A percentile compares a stretch with the other conserved stretches of the same genome.
Conservation (phyloP, 1,140 invertebrate species). For the Mercenaria mercenaria region DNA sequence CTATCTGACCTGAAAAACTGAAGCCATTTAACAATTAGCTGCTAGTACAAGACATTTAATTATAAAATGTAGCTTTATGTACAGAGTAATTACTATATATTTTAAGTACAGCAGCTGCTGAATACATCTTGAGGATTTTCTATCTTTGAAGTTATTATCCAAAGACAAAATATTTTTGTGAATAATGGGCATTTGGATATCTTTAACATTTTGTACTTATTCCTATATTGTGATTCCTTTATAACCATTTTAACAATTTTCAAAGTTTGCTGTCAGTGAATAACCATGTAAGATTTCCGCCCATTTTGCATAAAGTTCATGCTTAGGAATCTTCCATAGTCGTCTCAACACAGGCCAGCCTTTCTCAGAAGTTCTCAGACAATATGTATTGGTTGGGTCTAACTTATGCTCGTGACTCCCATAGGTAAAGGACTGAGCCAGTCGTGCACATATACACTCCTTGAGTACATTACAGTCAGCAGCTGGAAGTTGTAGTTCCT, state of each 20-base stretch:
- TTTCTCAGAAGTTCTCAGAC: constrained; percentile 47
- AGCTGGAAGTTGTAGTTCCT: constrained; percentile 87
- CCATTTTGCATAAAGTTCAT: constrained; percentile 58
- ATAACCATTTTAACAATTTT: not conserved
- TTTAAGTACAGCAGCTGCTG: too few species aligned
- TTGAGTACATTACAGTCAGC: constrained; percentile 90
- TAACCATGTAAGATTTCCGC: constrained; percentile 5
- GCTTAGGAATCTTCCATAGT: constrained; percentile 61
- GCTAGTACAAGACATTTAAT: too few species aligned
- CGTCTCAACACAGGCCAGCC: constrained; percentile 63
- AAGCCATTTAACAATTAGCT: too few species aligned
- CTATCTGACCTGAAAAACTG: too few species aligned
- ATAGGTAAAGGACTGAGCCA: constrained; percentile 93
- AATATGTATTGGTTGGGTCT: constrained; percentile 90
- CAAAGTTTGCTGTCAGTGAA: not conserved
- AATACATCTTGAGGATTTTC: too few species aligned
- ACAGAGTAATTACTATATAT: too few species aligned
- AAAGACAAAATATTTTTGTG: too few species aligned
- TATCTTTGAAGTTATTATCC: too few species aligned
- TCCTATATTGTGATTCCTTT: not conserved
- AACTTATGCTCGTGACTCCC: constrained; percentile 91
- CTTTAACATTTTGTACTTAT: too few species aligned
- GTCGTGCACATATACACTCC: constrained; percentile 90
- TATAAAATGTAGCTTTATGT: too few species aligned
- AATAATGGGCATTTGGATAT: too few species aligned